A percentile compares a stretch with the other conserved stretches of the same genome.
These are phyloP conservation scores for Amia ocellicauda DNA, from an alignment of 2,113 vertebrate genomes.

Conservation along the genomic window DNA sequence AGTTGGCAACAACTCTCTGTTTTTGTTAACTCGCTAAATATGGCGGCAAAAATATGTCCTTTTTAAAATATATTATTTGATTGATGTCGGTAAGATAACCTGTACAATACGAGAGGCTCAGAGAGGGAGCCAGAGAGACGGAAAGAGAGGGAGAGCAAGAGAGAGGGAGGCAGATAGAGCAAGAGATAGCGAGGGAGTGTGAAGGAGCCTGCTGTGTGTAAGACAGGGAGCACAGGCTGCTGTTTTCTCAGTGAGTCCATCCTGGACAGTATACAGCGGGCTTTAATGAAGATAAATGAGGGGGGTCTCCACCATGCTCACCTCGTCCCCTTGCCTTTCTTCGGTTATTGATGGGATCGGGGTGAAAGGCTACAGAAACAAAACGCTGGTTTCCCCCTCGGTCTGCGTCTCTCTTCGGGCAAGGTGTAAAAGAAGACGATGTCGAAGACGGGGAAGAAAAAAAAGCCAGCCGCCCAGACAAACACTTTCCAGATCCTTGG, in stretches of 20 bases:
- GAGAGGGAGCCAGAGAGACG: not conserved
- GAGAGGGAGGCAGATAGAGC: no score
- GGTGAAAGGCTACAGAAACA: constrained; percentile 59
- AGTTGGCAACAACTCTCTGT: no score
- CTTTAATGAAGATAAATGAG: constrained; percentile 67
- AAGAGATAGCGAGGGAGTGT: not conserved
- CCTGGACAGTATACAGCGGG: constrained; percentile 36
- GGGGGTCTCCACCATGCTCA: constrained; percentile 28
- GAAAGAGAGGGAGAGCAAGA: not conserved
- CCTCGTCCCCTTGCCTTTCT: constrained; percentile 38
- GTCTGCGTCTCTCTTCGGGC: constrained; percentile 35
- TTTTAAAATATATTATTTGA: no score
- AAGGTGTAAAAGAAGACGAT: constrained; percentile 44
- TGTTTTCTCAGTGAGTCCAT: constrained; percentile 39
- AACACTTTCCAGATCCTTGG: constrained; percentile 36
- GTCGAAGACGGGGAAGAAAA: constrained; percentile 19
- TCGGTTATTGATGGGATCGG: constrained; percentile 61
- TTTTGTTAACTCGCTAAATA: no score
- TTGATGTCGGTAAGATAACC: constrained; percentile 11
- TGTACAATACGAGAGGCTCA: not conserved
- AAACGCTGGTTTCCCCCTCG: constrained; percentile 50
- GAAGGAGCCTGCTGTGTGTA: constrained; percentile 17
- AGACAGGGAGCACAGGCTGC: constrained; percentile 18
- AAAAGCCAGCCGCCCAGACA: constrained; percentile 25
- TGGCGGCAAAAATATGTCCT: no score